Evolutionary conservation across 2,797 vertebrate genomes (phyloP), one percentile per base, ranked within the genome.

Genomic region (Paedocypris micromegethes): DNA sequence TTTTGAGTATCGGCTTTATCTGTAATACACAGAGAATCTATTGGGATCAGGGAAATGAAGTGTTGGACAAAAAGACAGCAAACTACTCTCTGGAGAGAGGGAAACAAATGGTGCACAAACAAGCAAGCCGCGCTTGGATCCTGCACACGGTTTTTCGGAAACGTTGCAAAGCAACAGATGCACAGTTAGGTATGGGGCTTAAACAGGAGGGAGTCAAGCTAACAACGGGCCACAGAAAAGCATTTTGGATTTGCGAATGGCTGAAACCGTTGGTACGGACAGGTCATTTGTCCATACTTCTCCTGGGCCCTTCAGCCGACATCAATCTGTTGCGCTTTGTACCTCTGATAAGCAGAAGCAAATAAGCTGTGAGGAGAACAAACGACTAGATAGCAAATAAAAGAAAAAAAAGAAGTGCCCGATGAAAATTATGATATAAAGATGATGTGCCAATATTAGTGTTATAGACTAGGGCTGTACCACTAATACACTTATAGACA

Each of bases 81-180:
- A 69, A 51, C 37, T 9, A 23, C 45, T 73, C 55, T 61, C 60
- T 63, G 9, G 60, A 6, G 72, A 52, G 47, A 51, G 46, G 3
- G 6, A 57, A 45, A 58, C 6, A 59, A 58, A 65, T 72, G 9
- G 49, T 43, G 43, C n/a, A 3, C 62, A 46, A 58, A 72, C 44
- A 53, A 51, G 59, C 9, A 62, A 72, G 51, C 9, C 23, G 61
- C 2, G 9, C 23, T 38, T 51, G 50, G 40, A 72, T 72, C 64
- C 64, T 53, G 50, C 47, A 41, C 53, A 55, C 40, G 59, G 45
- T 62, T 5, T 51, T 58, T 70, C 72, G 68, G 66, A 64, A 57
- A 67, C 49, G 67, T 48, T 41, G 23, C 7, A 56, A 60, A 64
- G 51, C 70, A 78, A 67, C 64, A 71, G 51, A 66, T 58, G 56